These are phyloP conservation scores for Neoaliturus tenellus DNA, from an alignment of 2,888 invertebrate genomes.

Conservation along the genomic window DNA sequence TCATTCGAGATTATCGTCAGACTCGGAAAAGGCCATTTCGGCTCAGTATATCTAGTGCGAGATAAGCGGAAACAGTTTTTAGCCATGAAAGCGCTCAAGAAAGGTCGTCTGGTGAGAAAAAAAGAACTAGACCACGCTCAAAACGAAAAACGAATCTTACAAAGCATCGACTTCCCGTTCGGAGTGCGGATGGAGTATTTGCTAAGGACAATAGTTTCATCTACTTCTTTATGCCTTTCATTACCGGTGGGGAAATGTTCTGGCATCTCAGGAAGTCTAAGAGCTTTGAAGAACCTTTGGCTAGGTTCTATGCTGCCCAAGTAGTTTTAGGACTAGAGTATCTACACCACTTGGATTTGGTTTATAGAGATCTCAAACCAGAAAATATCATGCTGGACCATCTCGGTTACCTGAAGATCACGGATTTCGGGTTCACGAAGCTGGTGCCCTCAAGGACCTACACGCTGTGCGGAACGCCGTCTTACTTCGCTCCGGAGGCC, in stretches of 20 bases:
- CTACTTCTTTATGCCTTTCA: slow-evolving; percentile 90
- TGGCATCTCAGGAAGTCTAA: slow-evolving; percentile 81
- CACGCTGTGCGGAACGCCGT: slow-evolving; percentile 78
- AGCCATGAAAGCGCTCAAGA: slow-evolving; percentile 80
- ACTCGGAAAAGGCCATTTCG: slow-evolving; percentile 78
- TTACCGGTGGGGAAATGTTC: slow-evolving; percentile 94
- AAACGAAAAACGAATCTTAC: slow-evolving; percentile 91
- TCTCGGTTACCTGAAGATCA: slow-evolving; percentile 85
- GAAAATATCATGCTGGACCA: slow-evolving; percentile 92
- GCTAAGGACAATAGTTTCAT: slow-evolving; percentile 92
- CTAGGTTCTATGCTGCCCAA: slow-evolving; percentile 92
- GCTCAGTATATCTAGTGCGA: slow-evolving; percentile 78
- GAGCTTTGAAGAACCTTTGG: slow-evolving; percentile 75
- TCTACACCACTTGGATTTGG: slow-evolving; percentile 88
- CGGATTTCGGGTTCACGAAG: slow-evolving; percentile 98
- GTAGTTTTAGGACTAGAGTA: slow-evolving; percentile 95
- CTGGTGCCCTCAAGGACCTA: slow-evolving; percentile 73
- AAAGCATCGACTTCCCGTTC: slow-evolving; percentile 92
- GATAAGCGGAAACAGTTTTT: slow-evolving; percentile 75
- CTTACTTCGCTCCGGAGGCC: slow-evolving; percentile 76
- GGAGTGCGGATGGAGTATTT: slow-evolving; percentile 89
- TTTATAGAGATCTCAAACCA: slow-evolving; percentile 96
- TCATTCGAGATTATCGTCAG: neutral
- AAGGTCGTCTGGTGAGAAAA: slow-evolving; percentile 79
- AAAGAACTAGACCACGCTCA: slow-evolving; percentile 78